These are phyloP conservation scores for Enteromius viviparus DNA, from an alignment of 2,797 vertebrate species.

Conservation along the genomic window DNA sequence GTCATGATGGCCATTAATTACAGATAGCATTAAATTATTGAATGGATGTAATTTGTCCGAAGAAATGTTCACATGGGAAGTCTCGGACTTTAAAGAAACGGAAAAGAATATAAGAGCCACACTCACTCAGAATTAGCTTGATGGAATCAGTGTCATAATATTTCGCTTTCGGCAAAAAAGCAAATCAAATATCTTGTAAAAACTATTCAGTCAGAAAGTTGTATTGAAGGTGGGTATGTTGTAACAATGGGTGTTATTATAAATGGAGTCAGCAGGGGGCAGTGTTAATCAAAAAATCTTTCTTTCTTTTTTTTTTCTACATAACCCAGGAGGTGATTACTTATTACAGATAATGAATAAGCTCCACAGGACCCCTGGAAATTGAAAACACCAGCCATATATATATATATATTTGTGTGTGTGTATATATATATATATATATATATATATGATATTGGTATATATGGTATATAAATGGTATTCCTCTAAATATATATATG, in stretches of 20 bases:
- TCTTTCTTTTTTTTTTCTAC: not conserved
- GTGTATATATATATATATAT: too few relatives aligned
- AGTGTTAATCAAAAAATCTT: constrained; percentile 54
- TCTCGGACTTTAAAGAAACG: constrained; percentile 25
- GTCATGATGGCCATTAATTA: constrained; percentile 73
- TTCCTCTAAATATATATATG: not conserved
- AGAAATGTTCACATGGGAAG: constrained; percentile 41
- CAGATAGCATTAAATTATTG: constrained; percentile 69
- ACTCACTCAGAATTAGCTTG: constrained; percentile 26
- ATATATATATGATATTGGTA: too few relatives aligned
- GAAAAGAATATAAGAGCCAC: constrained; percentile 13
- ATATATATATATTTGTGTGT: not conserved
- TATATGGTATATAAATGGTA: constrained; percentile 11
- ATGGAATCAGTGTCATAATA: constrained; percentile 55
- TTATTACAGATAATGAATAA: constrained; percentile 51
- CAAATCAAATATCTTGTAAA: constrained; percentile 24
- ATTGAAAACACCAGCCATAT: constrained; percentile 21
- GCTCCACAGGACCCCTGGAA: constrained; percentile 21
- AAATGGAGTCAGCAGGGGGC: constrained; percentile 61
- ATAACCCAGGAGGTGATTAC: constrained; percentile 20
- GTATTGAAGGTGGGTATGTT: not conserved
- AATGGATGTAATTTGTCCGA: constrained; percentile 42
- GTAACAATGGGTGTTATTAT: not conserved
- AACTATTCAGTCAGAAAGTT: constrained; percentile 1
- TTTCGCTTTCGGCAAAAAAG: not conserved